These are phyloP conservation scores for Drosophila truncata DNA, from an alignment of 1,140 invertebrate genomes.

Conservation along the genomic window DNA sequence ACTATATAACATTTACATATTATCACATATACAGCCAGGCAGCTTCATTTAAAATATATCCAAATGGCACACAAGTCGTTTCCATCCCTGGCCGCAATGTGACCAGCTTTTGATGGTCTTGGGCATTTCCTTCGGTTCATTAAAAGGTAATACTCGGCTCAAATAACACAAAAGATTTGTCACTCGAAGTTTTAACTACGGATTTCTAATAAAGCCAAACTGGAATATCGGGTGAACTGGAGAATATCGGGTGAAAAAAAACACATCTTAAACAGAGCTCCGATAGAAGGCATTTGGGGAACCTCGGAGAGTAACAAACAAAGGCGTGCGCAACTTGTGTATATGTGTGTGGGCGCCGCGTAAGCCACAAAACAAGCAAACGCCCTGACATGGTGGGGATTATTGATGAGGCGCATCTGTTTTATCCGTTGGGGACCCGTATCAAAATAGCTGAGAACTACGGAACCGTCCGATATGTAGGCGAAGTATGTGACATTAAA, in stretches of 20 bases:
- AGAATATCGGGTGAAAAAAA: background rate
- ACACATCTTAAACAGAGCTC: background rate
- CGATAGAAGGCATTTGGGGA: background rate
- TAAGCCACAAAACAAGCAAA: constrained; percentile 39
- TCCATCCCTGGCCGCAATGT: constrained; percentile 5
- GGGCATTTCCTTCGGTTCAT: background rate
- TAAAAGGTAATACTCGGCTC: background rate
- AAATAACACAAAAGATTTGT: constrained; percentile 35
- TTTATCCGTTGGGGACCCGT: constrained; percentile 79
- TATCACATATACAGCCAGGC: no score
- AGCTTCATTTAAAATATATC: background rate
- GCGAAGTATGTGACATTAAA: constrained; percentile 67
- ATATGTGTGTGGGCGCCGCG: constrained; percentile 37
- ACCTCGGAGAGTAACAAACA: constrained; percentile 1
- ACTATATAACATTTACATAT: no score
- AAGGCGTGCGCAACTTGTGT: constrained; percentile 18
- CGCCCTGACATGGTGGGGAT: constrained; percentile 76
- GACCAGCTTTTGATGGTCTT: background rate
- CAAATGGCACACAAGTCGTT: background rate
- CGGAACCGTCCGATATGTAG: constrained; percentile 86
- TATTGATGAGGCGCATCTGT: constrained; percentile 79
- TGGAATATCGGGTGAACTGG: background rate
- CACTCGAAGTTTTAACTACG: background rate
- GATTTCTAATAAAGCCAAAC: background rate
- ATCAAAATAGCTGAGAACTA: constrained; percentile 82